Evolutionary conservation across 2,888 invertebrate genomes (phyloP).

Genomic region (Conchocele bisecta): DNA sequence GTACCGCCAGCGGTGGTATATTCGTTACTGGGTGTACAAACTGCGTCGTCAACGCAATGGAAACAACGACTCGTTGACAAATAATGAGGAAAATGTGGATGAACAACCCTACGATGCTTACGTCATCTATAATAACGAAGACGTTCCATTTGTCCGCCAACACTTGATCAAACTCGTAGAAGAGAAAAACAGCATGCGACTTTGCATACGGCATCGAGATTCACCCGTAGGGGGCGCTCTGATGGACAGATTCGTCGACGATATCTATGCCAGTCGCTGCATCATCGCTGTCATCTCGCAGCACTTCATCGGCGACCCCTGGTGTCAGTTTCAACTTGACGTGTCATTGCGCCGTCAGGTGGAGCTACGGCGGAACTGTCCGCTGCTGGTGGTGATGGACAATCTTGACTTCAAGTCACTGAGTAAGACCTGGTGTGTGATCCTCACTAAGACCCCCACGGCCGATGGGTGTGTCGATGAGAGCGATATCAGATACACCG

Average conservation of each 20-base stretch:
- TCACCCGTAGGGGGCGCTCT: slow-evolving; percentile 6
- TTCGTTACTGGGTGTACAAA: not conserved
- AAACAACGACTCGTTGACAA: not conserved
- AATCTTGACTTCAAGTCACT: slow-evolving; percentile 15
- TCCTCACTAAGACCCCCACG: slow-evolving; percentile 24
- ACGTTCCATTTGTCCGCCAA: slow-evolving; percentile 2
- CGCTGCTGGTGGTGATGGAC: not conserved
- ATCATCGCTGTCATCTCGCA: slow-evolving; percentile 21
- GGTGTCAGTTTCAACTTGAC: slow-evolving; percentile 14
- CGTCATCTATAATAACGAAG: slow-evolving; percentile 25
- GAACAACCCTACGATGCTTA: slow-evolving; percentile 6
- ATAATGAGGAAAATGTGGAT: not conserved
- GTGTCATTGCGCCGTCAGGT: slow-evolving; percentile 4
- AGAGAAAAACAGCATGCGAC: not conserved
- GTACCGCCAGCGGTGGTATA: slow-evolving; percentile 12
- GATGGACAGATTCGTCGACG: slow-evolving; percentile 20
- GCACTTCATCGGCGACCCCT: slow-evolving; percentile 14
- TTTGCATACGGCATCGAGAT: slow-evolving; percentile 19
- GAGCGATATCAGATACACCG: slow-evolving; percentile 15
- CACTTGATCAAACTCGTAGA: not conserved
- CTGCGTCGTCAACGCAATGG: not conserved
- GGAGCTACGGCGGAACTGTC: not conserved
- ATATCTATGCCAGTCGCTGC: slow-evolving; percentile 8
- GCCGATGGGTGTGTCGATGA: slow-evolving; percentile 23
- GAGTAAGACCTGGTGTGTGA: slow-evolving; percentile 24